Evolutionary conservation across 1,140 invertebrate species (phyloP).

Genomic region (Frieseomelitta varia): DNA sequence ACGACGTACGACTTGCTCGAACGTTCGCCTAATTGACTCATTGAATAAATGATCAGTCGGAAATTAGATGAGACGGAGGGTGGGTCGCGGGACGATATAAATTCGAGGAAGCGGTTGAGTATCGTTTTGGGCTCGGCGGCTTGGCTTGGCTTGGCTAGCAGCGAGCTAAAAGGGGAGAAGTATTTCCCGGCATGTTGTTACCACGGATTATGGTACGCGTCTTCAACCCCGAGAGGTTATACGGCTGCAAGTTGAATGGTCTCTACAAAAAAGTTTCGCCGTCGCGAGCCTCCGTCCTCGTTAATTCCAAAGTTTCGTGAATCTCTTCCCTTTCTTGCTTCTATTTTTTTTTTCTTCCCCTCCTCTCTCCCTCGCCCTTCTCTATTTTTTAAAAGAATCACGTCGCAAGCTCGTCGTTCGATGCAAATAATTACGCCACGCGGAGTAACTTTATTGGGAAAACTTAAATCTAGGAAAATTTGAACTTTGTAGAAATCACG

Average conservation of each 20-base stretch:
- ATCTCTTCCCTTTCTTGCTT: conserved; percentile 49
- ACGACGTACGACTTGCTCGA: neutral
- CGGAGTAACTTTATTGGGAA: neutral
- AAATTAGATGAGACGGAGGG: conserved; percentile 9
- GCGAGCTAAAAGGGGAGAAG: conserved; percentile 15
- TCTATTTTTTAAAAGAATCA: conserved; percentile 1
- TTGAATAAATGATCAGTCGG: neutral
- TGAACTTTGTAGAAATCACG: neutral
- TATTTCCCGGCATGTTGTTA: conserved; percentile 67
- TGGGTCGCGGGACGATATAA: neutral
- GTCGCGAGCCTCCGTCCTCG: conserved; percentile 58
- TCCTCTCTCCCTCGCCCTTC: neutral
- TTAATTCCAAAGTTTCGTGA: conserved; percentile 70
- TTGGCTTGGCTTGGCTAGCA: neutral
- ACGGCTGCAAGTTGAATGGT: conserved; percentile 67
- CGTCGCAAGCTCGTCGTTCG: neutral
- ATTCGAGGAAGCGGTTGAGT: neutral
- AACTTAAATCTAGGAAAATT: neutral
- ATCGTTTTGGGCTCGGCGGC: neutral
- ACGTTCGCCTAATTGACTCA: neutral
- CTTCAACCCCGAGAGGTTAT: conserved; percentile 64
- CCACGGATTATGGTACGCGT: conserved; percentile 64
- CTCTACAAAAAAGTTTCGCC: conserved; percentile 63
- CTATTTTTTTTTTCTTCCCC: neutral
- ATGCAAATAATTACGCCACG: neutral